Evolutionary conservation across 2,113 vertebrate genomes (phyloP), one percentile per base, ranked within the genome.

Genomic region (Poicephalus meyeri): DNA sequence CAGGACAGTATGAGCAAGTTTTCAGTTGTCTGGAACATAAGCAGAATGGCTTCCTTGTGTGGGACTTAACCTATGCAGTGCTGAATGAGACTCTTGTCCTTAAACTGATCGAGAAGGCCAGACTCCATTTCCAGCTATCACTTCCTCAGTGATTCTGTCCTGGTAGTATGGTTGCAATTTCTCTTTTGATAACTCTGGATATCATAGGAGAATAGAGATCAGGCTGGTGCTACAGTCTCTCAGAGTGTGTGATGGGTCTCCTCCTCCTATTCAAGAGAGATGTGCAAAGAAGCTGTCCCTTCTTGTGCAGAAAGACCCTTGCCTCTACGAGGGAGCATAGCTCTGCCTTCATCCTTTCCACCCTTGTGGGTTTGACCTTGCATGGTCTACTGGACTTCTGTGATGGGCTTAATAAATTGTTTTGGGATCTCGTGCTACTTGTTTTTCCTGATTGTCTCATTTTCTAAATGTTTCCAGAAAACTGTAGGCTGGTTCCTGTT

Each of bases 381-480:
- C 10, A 9, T 1, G 0, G 11, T 55, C 0, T 1, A 10, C 26
- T 20, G 52, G 29, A 12, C 13, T 74, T 65, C 68, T 70, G 28
- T 26, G 39, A 58, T n/a, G 56, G 26, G 13, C 13, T 71, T 63
- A 42, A 46, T 3, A 7, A 1, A 0, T 24, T 66, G 37, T 29
- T 90, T 82, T 44, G 68, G 44, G 20, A 83, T 78, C 53, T 80
- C 1, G 0, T 2, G 4, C 24, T 73, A 24, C 44, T 65, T 86
- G 81, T 65, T 91, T 89, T 85, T 90, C 44, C 29, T 37, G 20
- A 16, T 64, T 44, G 31, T 56, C 64, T 93, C n/a, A 20, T 86
- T 69, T 89, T 94, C 41, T 58, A 70, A 93, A 50, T n/a, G 25
- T 80, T 97, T 91, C 94, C 86, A 95, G 92, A 73, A 53, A 86